Conservation (phyloP, 2,888 invertebrate species). For the Seira musarum region DNA sequence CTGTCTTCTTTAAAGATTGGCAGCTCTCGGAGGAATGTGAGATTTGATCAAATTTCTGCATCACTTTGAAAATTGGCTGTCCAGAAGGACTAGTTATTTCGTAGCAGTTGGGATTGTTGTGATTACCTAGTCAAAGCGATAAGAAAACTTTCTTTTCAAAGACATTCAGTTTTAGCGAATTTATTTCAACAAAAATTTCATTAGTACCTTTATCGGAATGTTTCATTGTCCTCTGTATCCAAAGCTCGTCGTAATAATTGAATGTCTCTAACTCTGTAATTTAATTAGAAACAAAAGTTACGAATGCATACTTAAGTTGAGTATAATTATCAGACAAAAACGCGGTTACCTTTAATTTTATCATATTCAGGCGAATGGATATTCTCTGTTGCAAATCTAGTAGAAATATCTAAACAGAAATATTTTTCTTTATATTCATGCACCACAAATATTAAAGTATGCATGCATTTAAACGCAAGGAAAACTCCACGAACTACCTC, state of each 20-base stretch:
- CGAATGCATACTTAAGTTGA: not conserved
- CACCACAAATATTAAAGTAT: too few relatives aligned
- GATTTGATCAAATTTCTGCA: slow-evolving; percentile 59
- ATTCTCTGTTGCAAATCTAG: slow-evolving; percentile 55
- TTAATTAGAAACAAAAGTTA: not conserved
- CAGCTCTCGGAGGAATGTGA: slow-evolving; percentile 38
- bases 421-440: too few relatives aligned
- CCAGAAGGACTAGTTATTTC: slow-evolving; percentile 59
- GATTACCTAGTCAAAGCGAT: slow-evolving; percentile 39
- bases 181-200: not conserved
- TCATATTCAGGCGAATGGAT: slow-evolving; percentile 58
- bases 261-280: slow-evolving; percentile 60
- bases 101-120: slow-evolving; percentile 60
- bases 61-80: slow-evolving; percentile 65
- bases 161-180: not conserved
- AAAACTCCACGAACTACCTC: too few relatives aligned
- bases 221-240: slow-evolving; percentile 58
- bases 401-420: slow-evolving; percentile 53
- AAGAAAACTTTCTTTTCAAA: not conserved
- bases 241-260: slow-evolving; percentile 61
- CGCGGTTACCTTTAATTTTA: slow-evolving; percentile 64
- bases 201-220: slow-evolving; percentile 61
- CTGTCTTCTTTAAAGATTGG: slow-evolving; percentile 46
- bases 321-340: not conserved
- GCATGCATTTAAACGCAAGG: too few relatives aligned